Evolutionary conservation across 2,888 invertebrate species (phyloP).

Genomic region (Heliconius erato): DNA sequence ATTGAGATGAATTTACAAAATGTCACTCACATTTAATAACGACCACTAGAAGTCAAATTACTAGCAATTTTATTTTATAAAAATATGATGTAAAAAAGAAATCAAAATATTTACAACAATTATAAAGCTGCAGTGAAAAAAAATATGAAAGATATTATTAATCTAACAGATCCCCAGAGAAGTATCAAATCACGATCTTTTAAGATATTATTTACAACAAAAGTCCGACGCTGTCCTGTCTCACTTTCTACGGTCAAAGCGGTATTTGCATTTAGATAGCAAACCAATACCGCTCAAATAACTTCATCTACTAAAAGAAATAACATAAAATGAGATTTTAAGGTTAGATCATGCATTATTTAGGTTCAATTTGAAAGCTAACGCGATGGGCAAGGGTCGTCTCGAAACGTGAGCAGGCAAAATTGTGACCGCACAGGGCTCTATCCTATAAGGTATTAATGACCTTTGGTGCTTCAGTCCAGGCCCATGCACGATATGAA

Average conservation of each 20-base stretch:
- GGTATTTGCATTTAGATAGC: conserved; percentile 54
- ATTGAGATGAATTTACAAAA: conserved; percentile 6
- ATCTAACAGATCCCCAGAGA: not conserved
- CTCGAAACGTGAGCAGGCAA: conserved; percentile 78
- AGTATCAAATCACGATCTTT: conserved; percentile 12
- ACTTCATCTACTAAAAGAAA: conserved; percentile 53
- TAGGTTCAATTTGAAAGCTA: conserved; percentile 79
- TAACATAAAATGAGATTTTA: conserved; percentile 67
- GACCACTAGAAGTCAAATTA: not conserved
- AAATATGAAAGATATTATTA: not conserved
- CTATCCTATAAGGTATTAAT: conserved; percentile 75
- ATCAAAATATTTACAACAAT: not conserved
- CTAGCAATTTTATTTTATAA: not conserved
- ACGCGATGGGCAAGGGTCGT: conserved; percentile 69
- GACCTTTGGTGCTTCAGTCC: conserved; percentile 58
- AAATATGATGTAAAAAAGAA: not conserved
- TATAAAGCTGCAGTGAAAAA: not conserved
- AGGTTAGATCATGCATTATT: conserved; percentile 75
- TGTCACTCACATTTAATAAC: not conserved
- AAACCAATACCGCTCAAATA: conserved; percentile 53
- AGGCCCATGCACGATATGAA: conserved; percentile 62
- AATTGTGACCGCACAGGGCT: conserved; percentile 65
- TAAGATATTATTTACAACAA: conserved; percentile 32
- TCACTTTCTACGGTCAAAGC: conserved; percentile 50
- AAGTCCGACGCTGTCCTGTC: conserved; percentile 45